Evolutionary conservation across 2,888 invertebrate genomes (phyloP), one percentile per base, ranked within the genome.

Genomic region (Sympetrum striolatum): DNA sequence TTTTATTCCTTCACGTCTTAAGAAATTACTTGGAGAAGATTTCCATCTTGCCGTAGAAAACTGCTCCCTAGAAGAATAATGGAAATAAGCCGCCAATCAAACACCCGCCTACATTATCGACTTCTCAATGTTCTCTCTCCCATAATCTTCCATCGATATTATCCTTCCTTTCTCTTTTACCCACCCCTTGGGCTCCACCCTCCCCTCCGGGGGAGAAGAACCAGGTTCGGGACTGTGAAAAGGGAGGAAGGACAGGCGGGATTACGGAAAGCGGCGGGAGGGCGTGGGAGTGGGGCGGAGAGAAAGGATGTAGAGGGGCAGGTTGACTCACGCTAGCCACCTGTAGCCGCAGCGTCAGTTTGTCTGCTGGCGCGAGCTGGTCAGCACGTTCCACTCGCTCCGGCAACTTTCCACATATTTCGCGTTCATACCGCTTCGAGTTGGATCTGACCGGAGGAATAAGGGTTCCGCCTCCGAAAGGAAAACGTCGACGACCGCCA

Each of bases 311-410:
- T 8, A 22, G 80, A 18, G 14, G 60, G 86, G 37, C 86, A 86
- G 58, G 44, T 58, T 86, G 86, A 86, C 86, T n/a, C 31, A 58
- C 82, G 35, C 58, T 58, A 53, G 60, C 86, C 86, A 86, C 86
- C 86, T 86, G 86, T 86, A 37, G 86, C 37, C 35, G 53, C 53
- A 82, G 86, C 73, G 73, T 73, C 73, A 73, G 73, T 73, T 2
- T 73, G 73, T 73, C 73, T 73, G 73, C 73, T 31, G 73, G 73
- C 73, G 73, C 14, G 73, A 25, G 73, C 73, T 73, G 73, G 73
- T 73, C 73, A 31, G 15, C 25, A 31, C 73, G 73, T 73, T 73
- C 5, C 25, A 8, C 5, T 10, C 73, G 64, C 22, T 22, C 64
- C 10, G 8, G n/a, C 64, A 44, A 44, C 10, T 44, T 44, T 39